Conservation (phyloP, 1,140 invertebrate genomes). For the Apis cerana region DNA sequence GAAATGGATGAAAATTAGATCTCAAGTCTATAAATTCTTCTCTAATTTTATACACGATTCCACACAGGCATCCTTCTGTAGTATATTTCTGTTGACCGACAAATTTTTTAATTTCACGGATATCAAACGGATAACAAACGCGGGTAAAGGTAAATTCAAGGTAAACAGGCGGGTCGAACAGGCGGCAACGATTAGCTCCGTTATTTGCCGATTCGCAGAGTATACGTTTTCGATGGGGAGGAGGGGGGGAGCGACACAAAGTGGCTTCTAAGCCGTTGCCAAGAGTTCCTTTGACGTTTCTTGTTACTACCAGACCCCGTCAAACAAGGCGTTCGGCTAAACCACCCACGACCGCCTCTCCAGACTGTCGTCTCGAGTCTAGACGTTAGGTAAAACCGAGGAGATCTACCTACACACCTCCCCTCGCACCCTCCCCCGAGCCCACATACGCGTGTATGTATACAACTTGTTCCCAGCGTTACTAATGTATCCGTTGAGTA, state of each 20-base stretch:
- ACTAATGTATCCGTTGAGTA: constrained; percentile 72
- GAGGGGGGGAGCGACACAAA: constrained; percentile 7
- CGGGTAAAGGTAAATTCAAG: background rate
- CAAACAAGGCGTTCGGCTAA: constrained; percentile 21
- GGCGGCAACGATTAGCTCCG: constrained; percentile 1
- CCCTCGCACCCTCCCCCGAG: background rate
- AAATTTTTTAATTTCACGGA: constrained; percentile 27
- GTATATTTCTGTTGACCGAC: background rate
- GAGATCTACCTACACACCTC: background rate
- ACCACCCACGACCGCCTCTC: constrained; percentile 22
- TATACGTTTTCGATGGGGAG: constrained; percentile 32
- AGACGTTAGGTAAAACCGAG: constrained; percentile 58
- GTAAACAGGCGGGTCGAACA: background rate
- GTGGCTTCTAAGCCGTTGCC: constrained; percentile 44
- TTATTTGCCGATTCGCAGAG: constrained; percentile 39
- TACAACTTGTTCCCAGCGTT: constrained; percentile 66
- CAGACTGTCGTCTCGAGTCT: constrained; percentile 44
- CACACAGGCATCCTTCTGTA: background rate
- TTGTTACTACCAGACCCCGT: constrained; percentile 29
- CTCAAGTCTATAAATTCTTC: too few species aligned
- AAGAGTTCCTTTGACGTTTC: constrained; percentile 52
- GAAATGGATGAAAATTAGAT: too few species aligned
- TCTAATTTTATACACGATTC: background rate
- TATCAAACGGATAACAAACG: background rate
- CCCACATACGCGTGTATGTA: constrained; percentile 24